Base-by-base conservation (phyloP, 2,113 vertebrate species). In the Gasterosteus aculeatus region DNA sequence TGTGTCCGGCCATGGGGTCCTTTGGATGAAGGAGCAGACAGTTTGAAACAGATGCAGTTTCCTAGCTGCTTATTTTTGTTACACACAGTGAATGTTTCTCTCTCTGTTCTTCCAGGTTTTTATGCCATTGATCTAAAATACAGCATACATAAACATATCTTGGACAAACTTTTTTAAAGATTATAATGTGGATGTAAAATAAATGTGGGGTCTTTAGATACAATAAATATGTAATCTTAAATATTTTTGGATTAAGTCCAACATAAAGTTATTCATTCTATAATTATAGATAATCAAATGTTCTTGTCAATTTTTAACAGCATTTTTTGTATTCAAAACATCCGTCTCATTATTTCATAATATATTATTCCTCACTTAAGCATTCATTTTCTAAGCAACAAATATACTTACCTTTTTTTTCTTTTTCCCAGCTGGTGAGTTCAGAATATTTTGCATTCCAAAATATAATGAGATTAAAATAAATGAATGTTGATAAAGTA, bases 71-170 rank as follows among this genome's bases (percentile, higher is more conserved):
- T 71, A 69, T 75, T 88, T 89, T 60, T 75, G 67, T 62, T 81
- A 54, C 85, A 83, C 56, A 53, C 66, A 80, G 81, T 4, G 35
- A 63, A 82, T 85, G 61, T 83, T 83, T 74, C 35, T 69, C 59
- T 62, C 79, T 82, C 51, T 72, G 77, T 74, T 80, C 68, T 89
- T 82, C 56, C 60, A 51, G 66, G 77, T 62, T 47, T 86, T 81
- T 46, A 76, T 81, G 63, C 74, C 69, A 69, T 63, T 89, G 82
- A 86, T 88, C 65, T 82, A 46, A 84, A 88, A 87, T 74, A 53
- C 42, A 71, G 69, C 77, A 74, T 59, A 75, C 67, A 82, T 80
- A 85, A 71, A 44, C 56, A 81, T 69, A 79, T 88, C 51, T 69
- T 69, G 85, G 72, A 62, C 57, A 83, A 83, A 77, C 65, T 73